Evolutionary conservation across 2,113 vertebrate genomes (phyloP).

Genomic region (Prietella phreatophila): DNA sequence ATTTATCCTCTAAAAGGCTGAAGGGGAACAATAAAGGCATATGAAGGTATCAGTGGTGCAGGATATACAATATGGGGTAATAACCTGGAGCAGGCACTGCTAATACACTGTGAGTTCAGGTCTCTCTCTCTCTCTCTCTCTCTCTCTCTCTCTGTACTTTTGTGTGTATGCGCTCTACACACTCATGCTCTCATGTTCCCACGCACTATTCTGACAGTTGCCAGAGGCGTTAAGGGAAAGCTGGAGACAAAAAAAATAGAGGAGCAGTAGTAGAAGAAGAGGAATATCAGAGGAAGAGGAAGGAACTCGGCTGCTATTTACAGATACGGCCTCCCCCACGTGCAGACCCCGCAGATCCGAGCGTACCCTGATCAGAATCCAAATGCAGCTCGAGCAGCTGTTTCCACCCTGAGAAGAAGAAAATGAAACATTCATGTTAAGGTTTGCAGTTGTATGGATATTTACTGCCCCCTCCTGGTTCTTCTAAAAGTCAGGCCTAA

Average conservation of each 20-base stretch:
- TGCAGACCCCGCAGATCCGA: conserved; percentile 45
- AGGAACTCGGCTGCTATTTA: conserved; percentile 65
- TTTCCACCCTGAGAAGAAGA: background rate
- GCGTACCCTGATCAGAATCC: conserved; percentile 54
- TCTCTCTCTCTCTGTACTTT: conserved; percentile 21
- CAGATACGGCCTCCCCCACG: conserved; percentile 62
- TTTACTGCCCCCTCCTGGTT: conserved; percentile 65
- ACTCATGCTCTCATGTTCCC: conserved; percentile 47
- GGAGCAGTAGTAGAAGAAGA: conserved; percentile 22
- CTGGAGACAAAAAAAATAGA: conserved; percentile 56
- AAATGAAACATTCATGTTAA: conserved; percentile 34
- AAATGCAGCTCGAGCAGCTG: conserved; percentile 38
- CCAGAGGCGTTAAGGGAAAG: conserved; percentile 54
- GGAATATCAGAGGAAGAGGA: conserved; percentile 34
- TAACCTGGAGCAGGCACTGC: conserved; percentile 16
- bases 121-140: conserved; percentile 18
- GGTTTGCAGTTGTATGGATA: conserved; percentile 41
- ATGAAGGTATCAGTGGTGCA: conserved; percentile 30
- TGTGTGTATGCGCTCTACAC: conserved; percentile 49
- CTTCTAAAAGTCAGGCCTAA: background rate
- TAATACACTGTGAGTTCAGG: background rate
- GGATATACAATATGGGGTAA: conserved; percentile 31
- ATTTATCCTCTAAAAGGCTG: conserved; percentile 56
- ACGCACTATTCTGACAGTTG: conserved; percentile 68
- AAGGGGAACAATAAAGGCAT: conserved; percentile 28